phyloP scores from a whole-genome alignment of 2,888 invertebrate genomes.

The Orthonevra nobilis region DNA sequence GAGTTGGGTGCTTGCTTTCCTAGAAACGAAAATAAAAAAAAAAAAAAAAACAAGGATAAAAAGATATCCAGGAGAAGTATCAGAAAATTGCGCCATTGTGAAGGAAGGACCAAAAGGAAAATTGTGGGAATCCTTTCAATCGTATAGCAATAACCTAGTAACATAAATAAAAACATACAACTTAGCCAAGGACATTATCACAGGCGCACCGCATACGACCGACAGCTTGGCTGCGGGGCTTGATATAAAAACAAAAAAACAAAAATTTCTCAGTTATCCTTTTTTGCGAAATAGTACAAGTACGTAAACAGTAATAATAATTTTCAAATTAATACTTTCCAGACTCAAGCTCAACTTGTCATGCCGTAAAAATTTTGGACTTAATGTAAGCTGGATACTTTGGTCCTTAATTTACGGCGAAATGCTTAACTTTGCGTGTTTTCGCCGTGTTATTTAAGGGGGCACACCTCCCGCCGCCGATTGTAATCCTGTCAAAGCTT shows the following conservation, averaged over 20 bases:
- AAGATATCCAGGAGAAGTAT: too few species aligned
- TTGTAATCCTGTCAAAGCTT: conserved; percentile 52
- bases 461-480: conserved; percentile 57
- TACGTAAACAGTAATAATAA: conserved; percentile 24
- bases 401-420: too few species aligned
- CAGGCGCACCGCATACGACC: conserved; percentile 30
- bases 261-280: too few species aligned
- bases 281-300: conserved; percentile 1
- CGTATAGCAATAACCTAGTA: conserved; percentile 64
- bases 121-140: conserved; percentile 54
- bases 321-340: too few species aligned
- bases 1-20: conserved; percentile 1
- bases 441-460: too few species aligned
- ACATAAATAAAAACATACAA: conserved; percentile 57
- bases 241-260: background rate
- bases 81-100: conserved; percentile 20
- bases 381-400: too few species aligned
- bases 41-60: background rate
- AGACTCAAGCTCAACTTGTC: too few species aligned
- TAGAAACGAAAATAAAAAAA: conserved; percentile 11
- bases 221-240: too few species aligned
- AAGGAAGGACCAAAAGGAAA: conserved; percentile 18
- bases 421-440: too few species aligned
- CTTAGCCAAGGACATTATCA: conserved; percentile 62
- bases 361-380: too few species aligned